Evolutionary conservation across 2,797 vertebrate species (phyloP).

Genomic region (Lutjanus argentimaculatus): DNA sequence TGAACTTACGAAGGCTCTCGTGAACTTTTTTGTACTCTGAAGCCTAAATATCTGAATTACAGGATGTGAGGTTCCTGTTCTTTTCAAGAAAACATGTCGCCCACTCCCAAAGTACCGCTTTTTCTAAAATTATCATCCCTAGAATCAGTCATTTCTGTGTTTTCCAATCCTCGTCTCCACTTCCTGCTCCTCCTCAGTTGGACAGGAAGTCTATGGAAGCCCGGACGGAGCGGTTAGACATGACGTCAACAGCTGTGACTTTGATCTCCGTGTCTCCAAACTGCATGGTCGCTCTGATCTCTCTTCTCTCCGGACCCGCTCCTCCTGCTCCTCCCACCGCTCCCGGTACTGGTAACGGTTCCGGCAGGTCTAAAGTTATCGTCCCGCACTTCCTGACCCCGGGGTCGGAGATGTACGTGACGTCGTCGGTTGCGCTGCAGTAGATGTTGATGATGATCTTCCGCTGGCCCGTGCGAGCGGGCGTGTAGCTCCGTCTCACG

Average conservation of each 20-base stretch:
- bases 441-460: constrained; percentile 98
- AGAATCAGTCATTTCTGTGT: constrained; percentile 38
- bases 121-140: constrained; percentile 21
- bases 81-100: neutral
- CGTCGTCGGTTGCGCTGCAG: constrained; percentile 90
- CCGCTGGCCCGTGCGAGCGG: constrained; percentile 91
- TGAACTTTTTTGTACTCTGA: neutral
- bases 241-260: constrained; percentile 92
- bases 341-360: constrained; percentile 53
- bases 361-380: constrained; percentile 92
- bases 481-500: constrained; percentile 94
- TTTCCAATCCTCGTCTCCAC: constrained; percentile 37
- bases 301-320: constrained; percentile 83
- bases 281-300: constrained; percentile 96
- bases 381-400: constrained; percentile 95
- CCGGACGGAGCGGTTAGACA: constrained; percentile 89
- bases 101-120: constrained; percentile 67
- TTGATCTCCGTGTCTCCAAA: constrained; percentile 98
- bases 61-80: neutral
- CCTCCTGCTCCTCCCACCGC: constrained; percentile 59
- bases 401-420: constrained; percentile 92
- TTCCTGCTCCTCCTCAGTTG: constrained; percentile 84
- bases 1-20: neutral
- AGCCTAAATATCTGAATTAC: constrained; percentile 22
- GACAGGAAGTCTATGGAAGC: constrained; percentile 97